Evolutionary conservation across 2,113 vertebrate species (phyloP), one percentile per base, ranked within the genome.

Genomic region (Centropristis striata): DNA sequence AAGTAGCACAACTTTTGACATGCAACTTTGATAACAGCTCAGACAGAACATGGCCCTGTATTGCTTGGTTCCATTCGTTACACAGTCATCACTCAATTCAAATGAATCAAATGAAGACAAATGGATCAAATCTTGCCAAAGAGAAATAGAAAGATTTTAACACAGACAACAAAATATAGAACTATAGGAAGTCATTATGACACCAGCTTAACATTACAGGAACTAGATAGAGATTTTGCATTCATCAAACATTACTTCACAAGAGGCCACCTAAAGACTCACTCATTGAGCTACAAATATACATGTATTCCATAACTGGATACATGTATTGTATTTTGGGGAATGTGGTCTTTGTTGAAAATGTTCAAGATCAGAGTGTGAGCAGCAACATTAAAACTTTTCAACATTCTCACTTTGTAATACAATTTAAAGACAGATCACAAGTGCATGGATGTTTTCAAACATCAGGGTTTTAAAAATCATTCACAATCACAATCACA

Each of bases 1-100:
- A 44, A 74, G 15, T 5, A 16, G 14, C 27, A 49, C 58, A 44
- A 65, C 74, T 83, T 80, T 39, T 66, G 80, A 65, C 66, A 68
- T 68, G 63, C 25, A 13, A 50, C 47, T 53, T 23, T 59, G 65
- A 39, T 54, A 16, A 63, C 15, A 37, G 16, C 39, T 49, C 55
- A 46, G 44, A 53, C 23, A 18, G 42, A 28, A 54, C 49, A 36
- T n/a, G 20, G 25, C 51, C 42, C 21, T 60, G n/a, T 18, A 18
- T 46, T 53, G 4, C 23, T 60, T 42, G 1, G 55, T 46, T 21
- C 12, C 15, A 57, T 5, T 14, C n/a, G n/a, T n/a, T n/a, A n/a
- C n/a, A n/a, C n/a, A n/a, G 37, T n/a, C 9, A 1, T 47, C 6
- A 47, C 59, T 58, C 13, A 66, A n/a, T 27, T 25, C 11, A 37